phyloP scores from a whole-genome alignment of 2,888 invertebrate genomes.

The Argyresthia goedartella region DNA sequence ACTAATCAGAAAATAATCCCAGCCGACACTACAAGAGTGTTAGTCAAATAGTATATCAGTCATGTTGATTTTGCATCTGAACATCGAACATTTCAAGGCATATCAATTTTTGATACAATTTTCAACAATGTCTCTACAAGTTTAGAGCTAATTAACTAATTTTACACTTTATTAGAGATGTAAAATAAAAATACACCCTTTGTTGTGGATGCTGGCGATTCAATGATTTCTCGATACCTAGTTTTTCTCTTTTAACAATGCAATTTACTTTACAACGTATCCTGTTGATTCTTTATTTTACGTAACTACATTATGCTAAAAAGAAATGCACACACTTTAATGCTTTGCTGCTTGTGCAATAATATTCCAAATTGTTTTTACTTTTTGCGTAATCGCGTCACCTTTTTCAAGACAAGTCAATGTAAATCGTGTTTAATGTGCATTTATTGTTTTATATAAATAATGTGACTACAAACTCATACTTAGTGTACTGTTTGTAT shows the following conservation, averaged over 20 bases:
- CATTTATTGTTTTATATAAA: conserved; percentile 64
- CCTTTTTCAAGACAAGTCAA: conserved; percentile 62
- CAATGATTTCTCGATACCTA: too few relatives aligned
- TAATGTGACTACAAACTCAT: conserved; percentile 49
- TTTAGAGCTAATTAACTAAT: too few relatives aligned
- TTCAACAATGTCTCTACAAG: too few relatives aligned
- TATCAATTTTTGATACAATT: too few relatives aligned
- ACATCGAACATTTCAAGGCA: too few relatives aligned
- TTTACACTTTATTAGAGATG: too few relatives aligned
- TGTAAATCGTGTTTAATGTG: conserved; percentile 67
- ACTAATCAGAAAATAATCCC: too few relatives aligned
- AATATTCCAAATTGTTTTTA: conserved; percentile 64
- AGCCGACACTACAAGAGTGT: neutral
- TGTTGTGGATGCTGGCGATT: too few relatives aligned
- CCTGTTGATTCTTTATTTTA: too few relatives aligned
- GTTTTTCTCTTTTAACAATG: too few relatives aligned
- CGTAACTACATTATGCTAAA: neutral
- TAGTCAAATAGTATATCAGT: neutral
- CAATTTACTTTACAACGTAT: too few relatives aligned
- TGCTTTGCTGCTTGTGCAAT: conserved; percentile 66
- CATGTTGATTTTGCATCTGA: neutral
- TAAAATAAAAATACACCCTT: too few relatives aligned
- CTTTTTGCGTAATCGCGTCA: neutral
- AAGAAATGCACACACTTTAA: conserved; percentile 43
- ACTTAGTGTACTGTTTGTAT: conserved; percentile 53